Base-by-base conservation (phyloP, 2,888 invertebrate genomes). In the Bedellia somnulentella region DNA sequence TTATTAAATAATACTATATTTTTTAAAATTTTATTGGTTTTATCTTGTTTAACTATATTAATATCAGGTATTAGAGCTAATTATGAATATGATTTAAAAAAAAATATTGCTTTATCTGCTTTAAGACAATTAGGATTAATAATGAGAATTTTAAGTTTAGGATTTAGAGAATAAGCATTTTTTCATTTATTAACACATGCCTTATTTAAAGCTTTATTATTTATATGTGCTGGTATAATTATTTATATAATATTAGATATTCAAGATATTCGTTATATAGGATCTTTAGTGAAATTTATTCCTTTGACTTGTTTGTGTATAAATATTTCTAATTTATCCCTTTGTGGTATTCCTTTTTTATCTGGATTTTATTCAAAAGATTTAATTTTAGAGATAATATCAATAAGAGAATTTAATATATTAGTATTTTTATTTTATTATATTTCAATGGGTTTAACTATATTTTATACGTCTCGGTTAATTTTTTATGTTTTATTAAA, bases 81-180 rank as follows among this genome's bases (percentile, higher is more conserved):
- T 75, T 81, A 76, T 79, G 81, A 83, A 37, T 80, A 63, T 78
- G 86, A 87, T 71, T 73, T 85, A 51, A 87, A 87, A 60, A 87
- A 86, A 70, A 83, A 86, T 80, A 85, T 88, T 83, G 87, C 86
- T 49, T 70, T 85, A 49, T 86, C 87, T 1, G 87, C 86, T 40
- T 77, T 88, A 59, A 87, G 86, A 2, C 87, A 88, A 51, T 68
- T 88, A 52, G 86, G 86, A 0, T 75, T 88, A 52, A 87, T 88
- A 78, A 82, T 87, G 56, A 78, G 80, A 60, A 73, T 78, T 62
- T 70, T 86, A 55, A 73, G 75, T 2, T 55, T 83, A 44, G 78
- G 80, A 0, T 60, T 75, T 35, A 47, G 50, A 39, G 55, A 75
- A 35, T 68, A 86, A 47, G 77, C 82, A 43, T 85, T 83, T n/a